Base-by-base conservation (phyloP, 2,797 vertebrate genomes). In the Dryobates pubescens region DNA sequence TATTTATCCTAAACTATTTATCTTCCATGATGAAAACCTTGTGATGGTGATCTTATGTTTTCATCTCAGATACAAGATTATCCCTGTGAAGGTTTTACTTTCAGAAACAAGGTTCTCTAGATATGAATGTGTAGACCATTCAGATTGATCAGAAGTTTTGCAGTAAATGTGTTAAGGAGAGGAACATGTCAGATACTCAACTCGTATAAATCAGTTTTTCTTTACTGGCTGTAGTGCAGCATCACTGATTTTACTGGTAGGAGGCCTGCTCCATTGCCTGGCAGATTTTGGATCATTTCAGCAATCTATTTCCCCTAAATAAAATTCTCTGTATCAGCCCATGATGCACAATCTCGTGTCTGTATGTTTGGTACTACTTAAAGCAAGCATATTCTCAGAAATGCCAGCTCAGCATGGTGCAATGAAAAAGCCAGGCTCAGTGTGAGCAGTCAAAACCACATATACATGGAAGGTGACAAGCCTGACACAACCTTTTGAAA, bases 401-500 rank as follows among this genome's bases (percentile, higher is more conserved):
- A 54, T 53, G 45, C 51, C 58, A 80, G 14, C 67, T 88, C 87
- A 94, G 75, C 77, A 69, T 5, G 7, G 47, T 30, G 58, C 76
- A 77, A 91, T 84, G 68, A 69, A 89, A 88, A 93, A 96, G 16
- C 54, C 72, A 82, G 30, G 53, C 77, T 92, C 76, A 45, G 74
- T 92, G 77, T 68, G 88, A 94, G 64, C 16, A 95, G 58, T 82
- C 74, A 84, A 77, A 95, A 89, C 30, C 5, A 1, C 27, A 7
- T 17, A 58, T 34, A 86, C 49, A 56, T 20, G 30, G 29, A 73
- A 77, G n/a, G 70, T 88, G 68, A 86, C 81, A 85, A 59, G 51
- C 59, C 82, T 87, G 86, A 93, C 71, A 53, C 10, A 10, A 11
- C 9, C 64, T 86, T 93, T 88, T 78, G 91, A 85, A 94, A 95